Conservation (phyloP, 2,797 vertebrate genomes). For the Channallabes apus region DNA sequence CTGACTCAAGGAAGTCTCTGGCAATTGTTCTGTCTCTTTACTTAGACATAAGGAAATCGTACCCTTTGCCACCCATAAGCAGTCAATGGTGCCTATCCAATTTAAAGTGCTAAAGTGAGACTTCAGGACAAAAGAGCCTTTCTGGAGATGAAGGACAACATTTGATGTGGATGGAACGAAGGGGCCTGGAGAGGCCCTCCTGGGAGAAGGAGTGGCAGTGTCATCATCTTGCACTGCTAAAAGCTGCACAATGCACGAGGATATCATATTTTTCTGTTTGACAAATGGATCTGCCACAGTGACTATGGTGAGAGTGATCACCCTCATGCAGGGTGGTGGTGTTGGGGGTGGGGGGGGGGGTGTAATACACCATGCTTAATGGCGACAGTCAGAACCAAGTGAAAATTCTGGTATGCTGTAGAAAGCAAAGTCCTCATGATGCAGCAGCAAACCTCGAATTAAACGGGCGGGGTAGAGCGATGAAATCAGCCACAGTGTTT, state of each 20-base stretch:
- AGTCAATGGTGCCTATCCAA: slow-evolving; percentile 78
- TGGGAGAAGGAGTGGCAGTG: slow-evolving; percentile 74
- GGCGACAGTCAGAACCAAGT: not conserved
- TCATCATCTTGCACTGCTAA: slow-evolving; percentile 77
- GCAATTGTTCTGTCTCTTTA: slow-evolving; percentile 67
- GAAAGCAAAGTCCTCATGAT: not conserved
- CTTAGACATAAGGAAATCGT: slow-evolving; percentile 71
- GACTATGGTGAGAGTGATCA: slow-evolving; percentile 65
- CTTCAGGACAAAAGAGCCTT: slow-evolving; percentile 72
- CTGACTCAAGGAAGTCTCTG: slow-evolving; percentile 66
- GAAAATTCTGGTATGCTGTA: not conserved
- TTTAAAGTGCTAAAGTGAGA: slow-evolving; percentile 79
- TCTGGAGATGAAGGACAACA: slow-evolving; percentile 74
- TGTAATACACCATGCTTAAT: not conserved
- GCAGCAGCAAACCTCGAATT: slow-evolving; percentile 1
- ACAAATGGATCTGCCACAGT: slow-evolving; percentile 77
- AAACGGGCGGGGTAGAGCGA: not conserved
- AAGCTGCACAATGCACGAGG: slow-evolving; percentile 77
- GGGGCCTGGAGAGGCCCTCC: slow-evolving; percentile 67
- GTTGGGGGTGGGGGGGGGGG: no score
- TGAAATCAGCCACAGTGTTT: slow-evolving; percentile 1
- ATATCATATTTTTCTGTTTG: slow-evolving; percentile 78
- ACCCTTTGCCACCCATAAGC: slow-evolving; percentile 78
- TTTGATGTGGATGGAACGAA: slow-evolving; percentile 64
- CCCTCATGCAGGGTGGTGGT: slow-evolving; percentile 5